A percentile compares a stretch with the other conserved stretches of the same genome.
Evolutionary conservation across 2,888 invertebrate genomes (phyloP).

Genomic region (Lagria hirta): DNA sequence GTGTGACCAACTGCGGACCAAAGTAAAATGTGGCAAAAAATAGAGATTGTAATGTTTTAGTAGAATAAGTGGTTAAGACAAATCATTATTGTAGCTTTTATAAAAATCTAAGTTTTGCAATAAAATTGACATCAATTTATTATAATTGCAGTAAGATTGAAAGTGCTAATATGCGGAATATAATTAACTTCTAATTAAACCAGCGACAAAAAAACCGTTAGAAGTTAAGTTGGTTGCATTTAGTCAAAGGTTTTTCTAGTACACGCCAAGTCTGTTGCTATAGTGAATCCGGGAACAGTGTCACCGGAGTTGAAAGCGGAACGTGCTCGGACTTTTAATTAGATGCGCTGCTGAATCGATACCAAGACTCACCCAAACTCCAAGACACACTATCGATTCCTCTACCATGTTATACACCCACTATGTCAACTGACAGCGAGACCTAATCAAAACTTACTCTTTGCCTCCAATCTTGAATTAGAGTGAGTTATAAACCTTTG

Average conservation of each 20-base stretch:
- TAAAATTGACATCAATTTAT: too few relatives aligned
- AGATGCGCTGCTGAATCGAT: constrained; percentile 55
- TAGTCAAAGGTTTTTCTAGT: constrained; percentile 22
- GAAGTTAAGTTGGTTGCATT: too few relatives aligned
- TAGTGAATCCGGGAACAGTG: constrained; percentile 53
- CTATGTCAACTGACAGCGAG: constrained; percentile 4
- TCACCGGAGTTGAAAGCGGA: constrained; percentile 54
- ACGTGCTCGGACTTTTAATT: constrained; percentile 56
- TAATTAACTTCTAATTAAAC: too few relatives aligned
- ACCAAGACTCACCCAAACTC: constrained; percentile 42
- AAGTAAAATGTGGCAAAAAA: too few relatives aligned
- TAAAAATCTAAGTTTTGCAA: too few relatives aligned
- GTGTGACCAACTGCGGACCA: constrained; percentile 25
- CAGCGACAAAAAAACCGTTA: too few relatives aligned
- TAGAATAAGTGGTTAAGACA: too few relatives aligned
- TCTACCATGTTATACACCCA: constrained; percentile 12
- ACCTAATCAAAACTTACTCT: constrained; percentile 16
- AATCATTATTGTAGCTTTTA: too few relatives aligned
- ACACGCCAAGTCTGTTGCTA: constrained; percentile 39
- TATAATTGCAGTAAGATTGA: too few relatives aligned
- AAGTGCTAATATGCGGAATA: too few relatives aligned
- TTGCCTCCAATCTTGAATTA: constrained; percentile 13
- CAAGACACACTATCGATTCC: constrained; percentile 40
- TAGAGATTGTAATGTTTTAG: too few relatives aligned
- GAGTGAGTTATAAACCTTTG: too few relatives aligned